Percentiles rank a stretch among this genome's conserved stretches.
Conservation (phyloP, 2,797 vertebrate genomes). For the Phataginus tetradactyla region DNA sequence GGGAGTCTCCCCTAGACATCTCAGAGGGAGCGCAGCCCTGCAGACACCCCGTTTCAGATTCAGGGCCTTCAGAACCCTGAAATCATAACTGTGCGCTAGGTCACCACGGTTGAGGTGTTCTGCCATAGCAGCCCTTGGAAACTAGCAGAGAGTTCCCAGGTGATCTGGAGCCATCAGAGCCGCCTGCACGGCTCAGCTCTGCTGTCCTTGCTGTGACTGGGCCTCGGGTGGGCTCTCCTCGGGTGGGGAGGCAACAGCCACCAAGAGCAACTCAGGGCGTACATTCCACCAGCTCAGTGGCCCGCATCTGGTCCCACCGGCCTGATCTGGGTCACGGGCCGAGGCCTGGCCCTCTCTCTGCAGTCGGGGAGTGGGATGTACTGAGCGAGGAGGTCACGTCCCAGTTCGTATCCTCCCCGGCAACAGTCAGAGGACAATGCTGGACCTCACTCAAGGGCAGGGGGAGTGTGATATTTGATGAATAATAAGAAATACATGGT, state of each 20-base stretch:
- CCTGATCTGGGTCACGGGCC: no score
- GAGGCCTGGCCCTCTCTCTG: neutral
- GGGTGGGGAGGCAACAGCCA: neutral
- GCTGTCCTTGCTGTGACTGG: accelerated
- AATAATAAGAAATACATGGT: neutral
- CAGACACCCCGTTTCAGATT: neutral
- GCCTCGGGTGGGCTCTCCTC: neutral
- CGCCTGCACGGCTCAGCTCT: neutral
- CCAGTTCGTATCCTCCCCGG: neutral
- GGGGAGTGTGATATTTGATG: neutral
- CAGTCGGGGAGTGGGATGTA: neutral
- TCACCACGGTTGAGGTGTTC: neutral
- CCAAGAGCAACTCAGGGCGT: neutral
- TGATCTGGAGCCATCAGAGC: no score
- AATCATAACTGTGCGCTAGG: no score
- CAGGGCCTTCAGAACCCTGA: neutral
- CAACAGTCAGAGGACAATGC: neutral
- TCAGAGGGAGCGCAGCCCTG: neutral
- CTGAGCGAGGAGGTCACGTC: neutral
- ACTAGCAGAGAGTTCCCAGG: neutral
- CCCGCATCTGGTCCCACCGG: neutral
- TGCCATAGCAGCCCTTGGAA: neutral
- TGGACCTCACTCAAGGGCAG: neutral
- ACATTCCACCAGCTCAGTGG: neutral
- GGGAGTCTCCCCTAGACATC: neutral